Conservation (phyloP, 2,888 invertebrate species). For the Schrankia costaestrigalis region DNA sequence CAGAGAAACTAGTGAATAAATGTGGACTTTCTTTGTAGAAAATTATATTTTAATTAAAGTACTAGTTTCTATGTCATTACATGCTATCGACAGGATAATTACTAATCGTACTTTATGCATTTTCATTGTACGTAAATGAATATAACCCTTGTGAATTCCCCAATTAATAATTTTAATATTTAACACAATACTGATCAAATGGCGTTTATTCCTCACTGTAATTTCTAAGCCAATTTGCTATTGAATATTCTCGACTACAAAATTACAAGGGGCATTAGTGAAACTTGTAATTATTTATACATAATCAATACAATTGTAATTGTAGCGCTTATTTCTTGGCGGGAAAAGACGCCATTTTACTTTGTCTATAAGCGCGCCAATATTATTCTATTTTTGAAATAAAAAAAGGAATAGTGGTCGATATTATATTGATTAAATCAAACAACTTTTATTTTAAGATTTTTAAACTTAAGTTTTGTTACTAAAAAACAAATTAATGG, state of each 20-base stretch:
- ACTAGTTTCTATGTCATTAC: too few species aligned
- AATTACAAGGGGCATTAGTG: slow-evolving; percentile 18
- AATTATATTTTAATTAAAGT: too few species aligned
- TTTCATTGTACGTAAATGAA: too few species aligned
- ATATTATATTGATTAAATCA: too few species aligned
- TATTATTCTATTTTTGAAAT: background rate
- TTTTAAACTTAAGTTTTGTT: too few species aligned
- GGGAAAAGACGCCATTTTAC: slow-evolving; percentile 26
- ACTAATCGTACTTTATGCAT: too few species aligned
- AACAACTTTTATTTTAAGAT: too few species aligned
- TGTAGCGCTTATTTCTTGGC: slow-evolving; percentile 16
- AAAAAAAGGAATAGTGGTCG: background rate
- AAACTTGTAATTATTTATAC: slow-evolving; percentile 30
- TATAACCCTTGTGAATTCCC: too few species aligned
- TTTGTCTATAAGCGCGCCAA: slow-evolving; percentile 5
- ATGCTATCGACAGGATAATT: too few species aligned
- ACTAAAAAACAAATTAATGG: too few species aligned
- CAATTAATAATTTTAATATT: slow-evolving; percentile 24
- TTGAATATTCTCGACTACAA: slow-evolving; percentile 14
- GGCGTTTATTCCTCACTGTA: slow-evolving; percentile 18
- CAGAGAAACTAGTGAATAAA: too few species aligned
- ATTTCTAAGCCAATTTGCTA: slow-evolving; percentile 29
- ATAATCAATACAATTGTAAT: slow-evolving; percentile 30
- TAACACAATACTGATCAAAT: slow-evolving; percentile 23
- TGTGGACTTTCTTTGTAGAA: too few species aligned